Percentiles rank a stretch among this genome's conserved stretches.
Evolutionary conservation across 2,113 vertebrate species (phyloP).

Genomic region (Donacobius atricapilla): DNA sequence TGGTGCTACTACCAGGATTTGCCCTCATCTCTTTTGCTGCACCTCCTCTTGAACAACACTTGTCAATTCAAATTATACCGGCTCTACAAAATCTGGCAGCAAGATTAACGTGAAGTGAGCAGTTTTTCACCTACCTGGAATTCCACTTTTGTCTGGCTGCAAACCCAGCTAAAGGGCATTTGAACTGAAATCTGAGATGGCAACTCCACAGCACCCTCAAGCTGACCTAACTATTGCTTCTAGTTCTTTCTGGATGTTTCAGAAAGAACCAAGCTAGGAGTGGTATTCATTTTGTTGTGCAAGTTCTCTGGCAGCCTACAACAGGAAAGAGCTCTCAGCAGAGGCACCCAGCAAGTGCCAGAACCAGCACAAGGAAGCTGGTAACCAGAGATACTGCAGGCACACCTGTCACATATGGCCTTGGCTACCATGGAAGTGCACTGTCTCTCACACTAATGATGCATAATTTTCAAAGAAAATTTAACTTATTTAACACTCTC

Average conservation of each 20-base stretch:
- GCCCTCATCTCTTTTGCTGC: background rate
- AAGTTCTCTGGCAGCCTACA: background rate
- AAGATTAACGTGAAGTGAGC: background rate
- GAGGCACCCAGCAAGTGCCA: background rate
- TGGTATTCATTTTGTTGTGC: background rate
- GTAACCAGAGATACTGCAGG: background rate
- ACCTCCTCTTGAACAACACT: background rate
- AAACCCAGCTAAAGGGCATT: background rate
- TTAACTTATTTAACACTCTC: background rate
- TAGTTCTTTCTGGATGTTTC: background rate
- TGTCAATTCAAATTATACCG: background rate
- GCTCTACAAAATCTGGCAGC: background rate
- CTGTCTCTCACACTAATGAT: accelerated
- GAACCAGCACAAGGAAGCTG: background rate
- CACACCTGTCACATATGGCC: accelerated
- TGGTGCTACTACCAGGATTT: background rate
- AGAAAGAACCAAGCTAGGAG: background rate
- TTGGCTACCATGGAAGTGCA: background rate
- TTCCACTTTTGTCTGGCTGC: background rate
- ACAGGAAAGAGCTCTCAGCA: background rate
- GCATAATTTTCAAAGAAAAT: background rate
- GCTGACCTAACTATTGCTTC: background rate
- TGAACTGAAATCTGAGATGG: background rate
- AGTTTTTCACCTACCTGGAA: background rate
- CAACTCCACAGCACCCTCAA: background rate